These are phyloP conservation scores for Macrosoma leucophasiata DNA, from an alignment of 2,888 invertebrate species.

Conservation along the genomic window DNA sequence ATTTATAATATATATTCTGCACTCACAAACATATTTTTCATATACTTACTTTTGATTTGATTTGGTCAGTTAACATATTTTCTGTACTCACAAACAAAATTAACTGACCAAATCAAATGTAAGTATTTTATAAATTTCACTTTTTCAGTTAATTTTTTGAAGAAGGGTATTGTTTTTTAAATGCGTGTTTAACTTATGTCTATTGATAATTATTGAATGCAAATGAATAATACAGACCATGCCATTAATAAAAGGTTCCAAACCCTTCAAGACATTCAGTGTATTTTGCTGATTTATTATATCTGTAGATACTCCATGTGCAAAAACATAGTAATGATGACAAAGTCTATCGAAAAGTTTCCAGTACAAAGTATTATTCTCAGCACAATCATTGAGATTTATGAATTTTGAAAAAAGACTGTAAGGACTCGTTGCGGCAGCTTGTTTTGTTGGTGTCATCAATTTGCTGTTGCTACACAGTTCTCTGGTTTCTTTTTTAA, in stretches of 20 bases:
- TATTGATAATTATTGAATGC: no score
- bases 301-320: slow-evolving; percentile 40
- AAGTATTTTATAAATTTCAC: no score
- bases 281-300: slow-evolving; percentile 46
- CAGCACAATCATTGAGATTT: slow-evolving; percentile 45
- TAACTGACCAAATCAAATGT: no score
- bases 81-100: no score
- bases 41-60: no score
- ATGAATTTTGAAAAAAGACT: slow-evolving; percentile 55
- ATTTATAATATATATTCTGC: no score
- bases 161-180: no score
- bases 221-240: no score
- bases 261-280: slow-evolving; percentile 40
- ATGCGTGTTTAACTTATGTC: no score
- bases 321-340: slow-evolving; percentile 57
- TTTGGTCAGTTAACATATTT: no score
- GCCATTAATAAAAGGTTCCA: slow-evolving; percentile 44
- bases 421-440: slow-evolving; percentile 37
- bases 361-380: slow-evolving; percentile 45
- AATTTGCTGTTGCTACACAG: slow-evolving; percentile 31
- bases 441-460: slow-evolving; percentile 36
- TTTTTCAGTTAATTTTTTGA: no score
- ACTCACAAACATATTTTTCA: no score
- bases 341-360: slow-evolving; percentile 42
- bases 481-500: slow-evolving; percentile 31